A percentile compares a stretch with the other conserved stretches of the same genome.
phyloP scores from a whole-genome alignment of 1,140 invertebrate species.

The Apolygus lucorum region DNA sequence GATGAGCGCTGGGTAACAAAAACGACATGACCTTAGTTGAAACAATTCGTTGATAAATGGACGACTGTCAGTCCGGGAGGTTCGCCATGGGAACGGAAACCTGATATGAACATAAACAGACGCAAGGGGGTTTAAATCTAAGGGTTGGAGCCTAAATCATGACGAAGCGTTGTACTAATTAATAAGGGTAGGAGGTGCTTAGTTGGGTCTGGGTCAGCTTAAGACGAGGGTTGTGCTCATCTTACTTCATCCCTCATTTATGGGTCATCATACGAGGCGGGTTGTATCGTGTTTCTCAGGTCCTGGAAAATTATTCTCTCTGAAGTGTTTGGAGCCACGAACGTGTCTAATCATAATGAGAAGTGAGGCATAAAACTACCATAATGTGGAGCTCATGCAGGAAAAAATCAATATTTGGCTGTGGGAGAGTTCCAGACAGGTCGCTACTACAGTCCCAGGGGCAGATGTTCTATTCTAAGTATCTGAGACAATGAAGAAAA shows the following conservation, averaged over 20 bases:
- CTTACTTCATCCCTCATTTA: neutral
- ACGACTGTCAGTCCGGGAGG: neutral
- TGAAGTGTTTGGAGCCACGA: no score
- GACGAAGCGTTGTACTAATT: neutral
- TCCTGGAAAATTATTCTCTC: no score
- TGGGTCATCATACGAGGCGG: neutral
- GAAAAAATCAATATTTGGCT: no score
- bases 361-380: no score
- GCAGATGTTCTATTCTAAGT: no score
- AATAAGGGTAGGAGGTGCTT: constrained; percentile 3
- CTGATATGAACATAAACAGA: constrained; percentile 4
- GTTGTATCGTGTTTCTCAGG: no score
- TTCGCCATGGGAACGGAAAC: neutral
- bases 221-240: neutral
- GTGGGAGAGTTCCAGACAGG: no score
- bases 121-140: neutral
- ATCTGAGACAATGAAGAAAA: no score
- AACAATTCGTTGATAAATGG: neutral
- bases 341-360: no score
- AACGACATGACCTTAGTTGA: neutral
- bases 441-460: no score
- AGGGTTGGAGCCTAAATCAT: constrained; percentile 2
- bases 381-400: no score
- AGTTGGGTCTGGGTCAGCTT: neutral
- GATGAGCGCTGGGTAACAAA: neutral